Evolutionary conservation across 2,797 vertebrate genomes (phyloP).

Genomic region (Falco columbarius): DNA sequence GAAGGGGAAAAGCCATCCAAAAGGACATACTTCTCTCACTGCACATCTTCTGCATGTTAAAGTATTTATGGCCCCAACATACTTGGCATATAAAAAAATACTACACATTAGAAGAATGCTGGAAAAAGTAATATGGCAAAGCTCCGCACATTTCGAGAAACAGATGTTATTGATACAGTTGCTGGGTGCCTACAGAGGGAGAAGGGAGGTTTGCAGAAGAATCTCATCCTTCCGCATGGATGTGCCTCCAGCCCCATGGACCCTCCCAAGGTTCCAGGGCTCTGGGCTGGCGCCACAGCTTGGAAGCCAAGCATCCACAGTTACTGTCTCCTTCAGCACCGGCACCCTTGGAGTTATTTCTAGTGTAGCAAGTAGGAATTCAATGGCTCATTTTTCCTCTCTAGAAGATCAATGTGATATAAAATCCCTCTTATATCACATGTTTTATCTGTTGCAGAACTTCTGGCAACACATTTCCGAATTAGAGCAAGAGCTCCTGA

Average conservation of each 20-base stretch:
- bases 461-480: not conserved
- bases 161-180: not conserved
- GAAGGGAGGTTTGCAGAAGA: not conserved
- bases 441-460: not conserved
- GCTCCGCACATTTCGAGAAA: not conserved
- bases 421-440: not conserved
- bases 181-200: not conserved
- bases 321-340: not conserved
- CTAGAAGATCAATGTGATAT: not conserved
- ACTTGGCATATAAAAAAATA: not conserved
- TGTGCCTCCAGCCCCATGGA: not conserved
- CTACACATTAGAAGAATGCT: constrained; percentile 6
- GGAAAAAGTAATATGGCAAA: not conserved
- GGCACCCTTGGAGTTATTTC: not conserved
- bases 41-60: constrained; percentile 22
- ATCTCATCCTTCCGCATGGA: not conserved
- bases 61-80: constrained; percentile 20
- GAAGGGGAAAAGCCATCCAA: not conserved
- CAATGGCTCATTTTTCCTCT: not conserved
- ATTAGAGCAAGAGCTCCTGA: not conserved
- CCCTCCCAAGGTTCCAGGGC: accelerated
- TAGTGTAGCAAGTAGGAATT: not conserved
- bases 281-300: accelerated
- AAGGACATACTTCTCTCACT: not conserved
- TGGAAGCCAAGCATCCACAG: not conserved